phyloP scores from a whole-genome alignment of 2,888 invertebrate genomes.

The Hedya salicella region DNA sequence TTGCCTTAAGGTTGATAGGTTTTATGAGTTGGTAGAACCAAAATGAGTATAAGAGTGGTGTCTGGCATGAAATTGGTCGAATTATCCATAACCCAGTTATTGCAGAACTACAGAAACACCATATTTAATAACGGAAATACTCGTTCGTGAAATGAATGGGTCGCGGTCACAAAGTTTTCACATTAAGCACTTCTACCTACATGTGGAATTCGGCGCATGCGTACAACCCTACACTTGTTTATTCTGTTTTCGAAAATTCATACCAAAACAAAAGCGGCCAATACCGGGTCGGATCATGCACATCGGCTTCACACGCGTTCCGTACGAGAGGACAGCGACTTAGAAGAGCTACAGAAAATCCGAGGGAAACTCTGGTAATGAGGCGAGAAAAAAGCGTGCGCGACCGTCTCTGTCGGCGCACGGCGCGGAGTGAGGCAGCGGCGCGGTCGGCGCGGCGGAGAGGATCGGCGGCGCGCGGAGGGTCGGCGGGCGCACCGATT shows the following conservation, averaged over 20 bases:
- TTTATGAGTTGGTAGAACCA: neutral
- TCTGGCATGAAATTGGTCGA: neutral
- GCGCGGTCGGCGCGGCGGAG: constrained; percentile 57
- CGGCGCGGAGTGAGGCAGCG: constrained; percentile 53
- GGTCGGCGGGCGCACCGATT: constrained; percentile 68
- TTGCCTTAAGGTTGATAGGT: neutral
- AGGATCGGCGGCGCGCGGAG: constrained; percentile 65
- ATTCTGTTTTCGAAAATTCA: constrained; percentile 21
- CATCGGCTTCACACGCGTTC: constrained; percentile 57
- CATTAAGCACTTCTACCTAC: constrained; percentile 67
- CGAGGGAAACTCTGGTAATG: constrained; percentile 73
- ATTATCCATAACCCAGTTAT: constrained; percentile 17
- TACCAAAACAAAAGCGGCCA: constrained; percentile 17
- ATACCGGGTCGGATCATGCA: constrained; percentile 48
- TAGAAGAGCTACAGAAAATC: constrained; percentile 73
- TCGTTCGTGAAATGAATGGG: constrained; percentile 51
- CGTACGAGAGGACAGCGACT: constrained; percentile 67
- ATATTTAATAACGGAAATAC: constrained; percentile 42
- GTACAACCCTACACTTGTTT: constrained; percentile 24
- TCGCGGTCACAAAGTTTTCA: constrained; percentile 67
- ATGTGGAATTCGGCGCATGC: constrained; percentile 47
- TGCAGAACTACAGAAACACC: constrained; percentile 34
- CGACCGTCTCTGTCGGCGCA: constrained; percentile 63
- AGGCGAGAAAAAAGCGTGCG: constrained; percentile 67
- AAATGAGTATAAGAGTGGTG: neutral